phyloP scores from a whole-genome alignment of 2,113 vertebrate genomes.

The Pangasianodon gigas region DNA sequence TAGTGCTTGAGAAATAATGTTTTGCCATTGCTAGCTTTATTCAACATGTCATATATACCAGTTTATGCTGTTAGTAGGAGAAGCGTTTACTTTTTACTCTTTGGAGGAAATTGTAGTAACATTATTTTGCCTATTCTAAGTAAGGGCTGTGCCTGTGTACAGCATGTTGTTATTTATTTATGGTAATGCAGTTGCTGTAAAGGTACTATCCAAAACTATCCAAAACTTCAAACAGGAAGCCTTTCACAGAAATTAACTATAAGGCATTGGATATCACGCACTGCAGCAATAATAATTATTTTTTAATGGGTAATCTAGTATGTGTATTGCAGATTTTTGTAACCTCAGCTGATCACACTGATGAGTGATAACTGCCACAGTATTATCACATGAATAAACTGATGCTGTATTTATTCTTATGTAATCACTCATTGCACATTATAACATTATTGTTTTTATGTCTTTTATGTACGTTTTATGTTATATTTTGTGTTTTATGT shows the following conservation, averaged over 20 bases:
- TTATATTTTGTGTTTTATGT: neutral
- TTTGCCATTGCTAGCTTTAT: conserved; percentile 59
- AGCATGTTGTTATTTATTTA: neutral
- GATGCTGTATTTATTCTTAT: neutral
- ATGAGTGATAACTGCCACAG: neutral
- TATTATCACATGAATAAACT: neutral
- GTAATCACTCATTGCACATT: neutral
- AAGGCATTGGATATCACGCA: neutral
- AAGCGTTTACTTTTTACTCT: conserved; percentile 44
- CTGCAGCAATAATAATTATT: neutral
- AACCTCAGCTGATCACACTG: neutral
- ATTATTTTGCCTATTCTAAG: conserved; percentile 45
- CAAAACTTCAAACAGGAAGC: neutral
- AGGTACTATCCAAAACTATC: neutral
- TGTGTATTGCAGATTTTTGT: neutral
- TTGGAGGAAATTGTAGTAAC: conserved; percentile 15
- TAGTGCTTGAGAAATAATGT: conserved; percentile 56
- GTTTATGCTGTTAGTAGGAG: conserved; percentile 51
- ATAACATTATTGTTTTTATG: neutral
- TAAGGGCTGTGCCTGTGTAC: neutral
- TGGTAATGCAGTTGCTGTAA: conserved; percentile 14
- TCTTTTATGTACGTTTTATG: neutral
- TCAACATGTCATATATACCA: conserved; percentile 56
- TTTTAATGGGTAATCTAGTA: neutral
- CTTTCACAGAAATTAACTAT: neutral